A percentile compares a stretch with the other conserved stretches of the same genome.
Conservation (phyloP, 1,140 invertebrate genomes). For the Hylyphantes graminicola region DNA sequence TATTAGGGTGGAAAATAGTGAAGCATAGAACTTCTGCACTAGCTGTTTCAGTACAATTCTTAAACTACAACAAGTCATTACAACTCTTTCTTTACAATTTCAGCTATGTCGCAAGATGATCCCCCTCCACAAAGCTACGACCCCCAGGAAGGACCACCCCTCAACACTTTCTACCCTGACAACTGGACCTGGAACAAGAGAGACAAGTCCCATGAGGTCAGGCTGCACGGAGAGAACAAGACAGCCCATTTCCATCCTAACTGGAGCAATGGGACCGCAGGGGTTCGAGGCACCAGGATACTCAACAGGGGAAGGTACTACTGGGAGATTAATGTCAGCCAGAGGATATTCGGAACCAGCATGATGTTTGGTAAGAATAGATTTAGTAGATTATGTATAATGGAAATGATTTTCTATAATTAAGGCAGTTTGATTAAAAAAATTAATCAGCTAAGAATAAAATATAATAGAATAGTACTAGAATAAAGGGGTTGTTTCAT, state of each 20-base stretch:
- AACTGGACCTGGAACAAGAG: conserved; percentile 76
- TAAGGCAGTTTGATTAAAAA: too few species aligned
- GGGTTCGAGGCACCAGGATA: conserved; percentile 74
- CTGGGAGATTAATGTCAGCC: conserved; percentile 77
- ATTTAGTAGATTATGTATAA: background rate
- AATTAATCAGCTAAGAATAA: too few species aligned
- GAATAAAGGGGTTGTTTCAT: too few species aligned
- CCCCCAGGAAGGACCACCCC: conserved; percentile 62
- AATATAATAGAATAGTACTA: too few species aligned
- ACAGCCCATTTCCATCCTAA: conserved; percentile 78
- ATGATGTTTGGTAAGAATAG: conserved; percentile 77
- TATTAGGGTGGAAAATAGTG: too few species aligned
- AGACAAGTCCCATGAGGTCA: conserved; percentile 76
- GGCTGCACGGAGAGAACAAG: conserved; percentile 71
- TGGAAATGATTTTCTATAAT: too few species aligned
- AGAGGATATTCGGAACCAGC: conserved; percentile 79
- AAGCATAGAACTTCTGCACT: too few species aligned
- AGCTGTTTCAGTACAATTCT: too few species aligned
- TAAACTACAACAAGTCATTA: background rate
- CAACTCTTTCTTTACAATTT: too few species aligned
- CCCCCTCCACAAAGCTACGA: conserved; percentile 64
- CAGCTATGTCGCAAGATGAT: conserved; percentile 8
- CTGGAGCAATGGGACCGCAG: conserved; percentile 81
- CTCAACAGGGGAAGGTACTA: conserved; percentile 77
- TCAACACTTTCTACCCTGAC: conserved; percentile 70